Conservation (phyloP, 2,113 vertebrate genomes). For the Sylvicapra grimmia region DNA sequence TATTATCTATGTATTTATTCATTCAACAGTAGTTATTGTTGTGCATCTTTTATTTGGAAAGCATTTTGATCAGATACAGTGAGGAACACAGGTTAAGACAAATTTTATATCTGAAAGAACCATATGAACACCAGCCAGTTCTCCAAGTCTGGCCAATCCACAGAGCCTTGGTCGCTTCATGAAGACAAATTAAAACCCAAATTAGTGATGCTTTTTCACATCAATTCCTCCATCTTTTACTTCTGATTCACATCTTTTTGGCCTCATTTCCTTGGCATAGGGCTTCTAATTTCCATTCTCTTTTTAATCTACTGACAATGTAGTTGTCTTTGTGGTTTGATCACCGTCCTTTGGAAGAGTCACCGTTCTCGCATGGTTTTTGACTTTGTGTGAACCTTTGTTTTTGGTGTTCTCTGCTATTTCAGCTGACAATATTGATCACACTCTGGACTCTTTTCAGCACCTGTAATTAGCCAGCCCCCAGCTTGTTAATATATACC, state of each 20-base stretch:
- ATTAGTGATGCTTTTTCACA: background rate
- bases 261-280: background rate
- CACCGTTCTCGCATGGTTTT: rapidly evolving
- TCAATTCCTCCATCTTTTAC: background rate
- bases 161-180: background rate
- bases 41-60: background rate
- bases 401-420: background rate
- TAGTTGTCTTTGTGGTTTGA: background rate
- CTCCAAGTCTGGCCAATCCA: background rate
- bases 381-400: background rate
- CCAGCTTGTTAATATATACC: background rate
- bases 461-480: background rate
- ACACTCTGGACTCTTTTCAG: background rate
- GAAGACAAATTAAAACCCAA: background rate
- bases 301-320: background rate
- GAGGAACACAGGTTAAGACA: background rate
- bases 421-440: background rate
- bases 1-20: background rate
- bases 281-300: background rate
- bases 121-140: background rate
- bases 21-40: rapidly evolving
- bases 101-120: background rate
- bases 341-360: background rate
- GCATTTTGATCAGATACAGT: background rate
- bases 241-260: background rate